Percentiles rank a stretch among this genome's conserved stretches.
These are phyloP conservation scores for Neopelma chrysocephalum DNA, from an alignment of 2,797 vertebrate species.

Conservation along the genomic window DNA sequence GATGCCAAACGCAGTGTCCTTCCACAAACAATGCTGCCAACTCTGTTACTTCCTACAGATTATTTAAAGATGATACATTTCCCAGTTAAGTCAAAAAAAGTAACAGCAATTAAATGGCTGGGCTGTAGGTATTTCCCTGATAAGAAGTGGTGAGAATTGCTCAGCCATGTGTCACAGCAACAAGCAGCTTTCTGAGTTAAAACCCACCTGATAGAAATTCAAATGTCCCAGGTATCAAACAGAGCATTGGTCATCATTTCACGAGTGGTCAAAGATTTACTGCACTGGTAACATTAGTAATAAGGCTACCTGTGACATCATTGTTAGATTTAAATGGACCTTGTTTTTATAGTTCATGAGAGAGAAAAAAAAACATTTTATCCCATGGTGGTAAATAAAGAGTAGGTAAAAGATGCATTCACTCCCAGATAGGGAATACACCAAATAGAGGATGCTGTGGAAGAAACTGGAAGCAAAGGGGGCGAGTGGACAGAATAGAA, in stretches of 20 bases:
- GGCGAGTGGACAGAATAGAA: neutral
- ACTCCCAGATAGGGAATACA: neutral
- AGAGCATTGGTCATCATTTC: neutral
- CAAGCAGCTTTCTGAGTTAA: neutral
- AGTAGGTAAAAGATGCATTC: neutral
- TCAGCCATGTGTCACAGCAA: neutral
- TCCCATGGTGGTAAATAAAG: neutral
- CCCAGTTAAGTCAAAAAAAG: neutral
- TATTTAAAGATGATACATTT: constrained; percentile 38
- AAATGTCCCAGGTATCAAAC: neutral
- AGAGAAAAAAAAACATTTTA: neutral
- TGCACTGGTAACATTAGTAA: neutral
- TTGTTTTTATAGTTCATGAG: neutral
- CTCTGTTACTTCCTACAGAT: neutral
- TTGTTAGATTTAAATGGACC: neutral
- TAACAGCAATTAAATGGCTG: neutral
- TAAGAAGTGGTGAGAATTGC: neutral
- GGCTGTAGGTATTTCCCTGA: neutral
- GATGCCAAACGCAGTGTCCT: neutral
- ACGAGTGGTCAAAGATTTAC: neutral
- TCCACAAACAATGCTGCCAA: neutral
- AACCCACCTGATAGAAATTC: neutral
- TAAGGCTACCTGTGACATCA: neutral
- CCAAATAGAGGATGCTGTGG: neutral
- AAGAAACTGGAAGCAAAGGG: neutral